Conservation (phyloP, 1,140 invertebrate genomes). For the Caerostris extrusa region DNA sequence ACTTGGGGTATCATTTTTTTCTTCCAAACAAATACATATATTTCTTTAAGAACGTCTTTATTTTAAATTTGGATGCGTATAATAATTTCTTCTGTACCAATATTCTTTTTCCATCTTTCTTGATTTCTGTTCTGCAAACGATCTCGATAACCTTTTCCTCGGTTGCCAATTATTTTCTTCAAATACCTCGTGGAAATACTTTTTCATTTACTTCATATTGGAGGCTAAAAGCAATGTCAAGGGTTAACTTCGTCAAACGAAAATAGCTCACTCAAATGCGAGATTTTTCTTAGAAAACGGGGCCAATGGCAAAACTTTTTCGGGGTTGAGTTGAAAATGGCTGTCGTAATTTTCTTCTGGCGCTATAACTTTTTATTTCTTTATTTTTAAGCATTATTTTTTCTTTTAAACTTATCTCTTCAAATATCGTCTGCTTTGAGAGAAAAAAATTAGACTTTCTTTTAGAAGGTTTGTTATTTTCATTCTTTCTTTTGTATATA, state of each 20-base stretch:
- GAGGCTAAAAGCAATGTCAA: slow-evolving; percentile 58
- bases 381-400: no score
- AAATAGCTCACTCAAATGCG: slow-evolving; percentile 47
- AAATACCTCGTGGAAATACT: neutral
- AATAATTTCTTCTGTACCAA: neutral
- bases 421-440: no score
- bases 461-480: no score
- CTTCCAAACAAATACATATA: neutral
- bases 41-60: neutral
- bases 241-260: slow-evolving; percentile 55
- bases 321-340: no score
- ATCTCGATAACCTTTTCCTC: neutral
- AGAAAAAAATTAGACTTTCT: no score
- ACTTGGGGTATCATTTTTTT: neutral
- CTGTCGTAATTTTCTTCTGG: no score
- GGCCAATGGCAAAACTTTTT: no score
- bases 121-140: slow-evolving; percentile 24
- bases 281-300: neutral
- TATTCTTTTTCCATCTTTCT: neutral
- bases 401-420: no score
- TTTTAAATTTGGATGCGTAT: neutral
- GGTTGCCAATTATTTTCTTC: slow-evolving; percentile 1
- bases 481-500: no score
- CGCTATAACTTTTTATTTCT: no score
- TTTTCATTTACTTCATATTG: slow-evolving; percentile 8